These are phyloP conservation scores for Emydoidea blandingii DNA, from an alignment of 2,797 vertebrate species.

Conservation along the genomic window DNA sequence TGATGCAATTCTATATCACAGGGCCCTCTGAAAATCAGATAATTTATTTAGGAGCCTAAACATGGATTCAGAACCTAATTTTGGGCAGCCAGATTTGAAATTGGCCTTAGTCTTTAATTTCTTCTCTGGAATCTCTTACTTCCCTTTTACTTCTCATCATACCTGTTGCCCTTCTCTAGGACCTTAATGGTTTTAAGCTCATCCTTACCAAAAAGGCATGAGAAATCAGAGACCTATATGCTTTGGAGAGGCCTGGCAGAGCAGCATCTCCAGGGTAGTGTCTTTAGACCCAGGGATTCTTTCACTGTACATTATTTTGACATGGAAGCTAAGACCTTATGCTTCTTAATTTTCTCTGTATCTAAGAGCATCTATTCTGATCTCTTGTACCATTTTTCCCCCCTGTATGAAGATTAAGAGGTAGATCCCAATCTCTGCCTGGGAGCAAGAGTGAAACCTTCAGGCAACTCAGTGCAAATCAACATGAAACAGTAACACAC, in stretches of 20 bases:
- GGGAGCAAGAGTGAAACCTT: neutral
- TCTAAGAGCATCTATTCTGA: neutral
- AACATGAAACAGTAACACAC: neutral
- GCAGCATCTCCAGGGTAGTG: neutral
- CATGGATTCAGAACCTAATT: neutral
- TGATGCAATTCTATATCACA: neutral
- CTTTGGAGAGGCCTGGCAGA: neutral
- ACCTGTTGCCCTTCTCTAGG: fast-evolving
- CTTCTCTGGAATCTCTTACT: neutral
- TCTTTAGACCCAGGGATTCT: neutral
- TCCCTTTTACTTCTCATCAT: neutral
- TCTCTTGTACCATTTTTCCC: neutral
- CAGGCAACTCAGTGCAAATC: neutral
- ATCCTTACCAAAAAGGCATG: neutral
- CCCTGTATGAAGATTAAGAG: neutral
- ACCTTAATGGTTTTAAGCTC: neutral
- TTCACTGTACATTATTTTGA: neutral
- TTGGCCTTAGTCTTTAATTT: neutral
- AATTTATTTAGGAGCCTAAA: neutral
- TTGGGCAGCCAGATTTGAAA: neutral
- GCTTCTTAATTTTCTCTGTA: neutral
- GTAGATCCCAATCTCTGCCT: neutral
- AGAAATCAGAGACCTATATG: neutral
- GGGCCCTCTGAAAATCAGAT: neutral
- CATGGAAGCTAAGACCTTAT: neutral